These are phyloP conservation scores for Ephydatia muelleri DNA, from an alignment of 37 sponge, comb jelly and placozoan genomes.

Conservation along the genomic window DNA sequence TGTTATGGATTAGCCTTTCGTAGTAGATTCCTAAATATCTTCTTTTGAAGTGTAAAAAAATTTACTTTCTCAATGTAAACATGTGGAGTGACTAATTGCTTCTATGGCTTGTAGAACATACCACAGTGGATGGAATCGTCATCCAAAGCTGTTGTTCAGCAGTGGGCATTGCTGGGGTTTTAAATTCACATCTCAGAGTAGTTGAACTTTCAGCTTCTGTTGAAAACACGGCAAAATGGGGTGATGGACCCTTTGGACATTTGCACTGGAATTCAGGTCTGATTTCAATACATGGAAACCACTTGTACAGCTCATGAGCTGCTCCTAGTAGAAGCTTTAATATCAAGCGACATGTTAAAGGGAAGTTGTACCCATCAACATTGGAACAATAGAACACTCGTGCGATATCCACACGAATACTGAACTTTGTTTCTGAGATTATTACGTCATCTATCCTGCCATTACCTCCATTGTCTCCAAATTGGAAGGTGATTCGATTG, in stretches of 20 bases:
- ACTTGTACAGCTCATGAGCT: background rate
- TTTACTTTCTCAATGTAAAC: no score
- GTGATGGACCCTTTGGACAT: background rate
- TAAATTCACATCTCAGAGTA: background rate
- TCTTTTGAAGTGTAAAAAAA: no score
- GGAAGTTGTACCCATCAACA: no score
- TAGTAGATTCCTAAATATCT: no score
- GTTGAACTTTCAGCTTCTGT: background rate
- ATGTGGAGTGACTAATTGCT: no score
- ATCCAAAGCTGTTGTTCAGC: conserved; percentile 18
- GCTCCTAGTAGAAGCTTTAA: no score
- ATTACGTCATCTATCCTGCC: conserved; percentile 27
- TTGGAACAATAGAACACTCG: background rate
- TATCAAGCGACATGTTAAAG: no score
- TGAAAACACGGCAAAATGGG: background rate
- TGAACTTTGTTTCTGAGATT: background rate
- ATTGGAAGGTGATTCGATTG: conserved; percentile 19
- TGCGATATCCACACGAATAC: conserved; percentile 17
- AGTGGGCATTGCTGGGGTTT: background rate
- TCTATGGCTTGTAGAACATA: no score
- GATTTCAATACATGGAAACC: conserved; percentile 25
- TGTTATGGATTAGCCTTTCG: no score
- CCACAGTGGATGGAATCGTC: background rate
- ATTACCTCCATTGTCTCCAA: conserved; percentile 4
- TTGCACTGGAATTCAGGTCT: background rate